Evolutionary conservation across 2,797 vertebrate genomes (phyloP).

Genomic region (Falco biarmicus): DNA sequence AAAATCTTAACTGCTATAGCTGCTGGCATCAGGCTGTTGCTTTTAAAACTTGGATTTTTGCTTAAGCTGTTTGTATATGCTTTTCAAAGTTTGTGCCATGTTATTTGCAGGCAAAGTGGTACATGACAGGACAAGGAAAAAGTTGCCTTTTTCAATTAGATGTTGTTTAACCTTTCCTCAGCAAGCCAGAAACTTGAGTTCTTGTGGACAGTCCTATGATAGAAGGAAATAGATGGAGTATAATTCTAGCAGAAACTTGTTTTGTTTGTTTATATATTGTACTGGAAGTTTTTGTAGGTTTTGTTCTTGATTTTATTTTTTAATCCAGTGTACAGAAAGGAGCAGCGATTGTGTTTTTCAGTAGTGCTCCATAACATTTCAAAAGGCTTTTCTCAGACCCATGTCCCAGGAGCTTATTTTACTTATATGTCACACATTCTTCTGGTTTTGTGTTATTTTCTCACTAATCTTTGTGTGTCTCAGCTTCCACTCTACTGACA

Average conservation of each 20-base stretch:
- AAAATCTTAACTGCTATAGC: conserved; percentile 16
- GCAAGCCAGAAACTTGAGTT: neutral
- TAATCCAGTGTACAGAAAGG: neutral
- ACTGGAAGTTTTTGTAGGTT: neutral
- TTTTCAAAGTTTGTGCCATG: neutral
- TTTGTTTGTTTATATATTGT: neutral
- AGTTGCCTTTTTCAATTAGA: neutral
- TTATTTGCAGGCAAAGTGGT: neutral
- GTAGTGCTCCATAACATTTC: neutral
- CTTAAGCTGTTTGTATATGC: neutral
- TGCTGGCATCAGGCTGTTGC: neutral
- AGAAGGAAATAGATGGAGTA: neutral
- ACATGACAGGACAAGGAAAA: neutral
- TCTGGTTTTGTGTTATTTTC: neutral
- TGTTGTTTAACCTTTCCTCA: neutral
- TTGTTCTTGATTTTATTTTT: neutral
- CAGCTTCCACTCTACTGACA: neutral
- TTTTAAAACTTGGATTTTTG: neutral
- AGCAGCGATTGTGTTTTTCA: neutral
- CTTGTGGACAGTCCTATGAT: neutral
- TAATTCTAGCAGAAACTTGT: neutral
- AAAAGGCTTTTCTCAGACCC: neutral
- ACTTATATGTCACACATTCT: neutral
- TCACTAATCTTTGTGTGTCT: neutral
- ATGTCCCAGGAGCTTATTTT: neutral